These are phyloP conservation scores for Bos javanicus DNA, from an alignment of 2,113 vertebrate genomes.

Conservation along the genomic window DNA sequence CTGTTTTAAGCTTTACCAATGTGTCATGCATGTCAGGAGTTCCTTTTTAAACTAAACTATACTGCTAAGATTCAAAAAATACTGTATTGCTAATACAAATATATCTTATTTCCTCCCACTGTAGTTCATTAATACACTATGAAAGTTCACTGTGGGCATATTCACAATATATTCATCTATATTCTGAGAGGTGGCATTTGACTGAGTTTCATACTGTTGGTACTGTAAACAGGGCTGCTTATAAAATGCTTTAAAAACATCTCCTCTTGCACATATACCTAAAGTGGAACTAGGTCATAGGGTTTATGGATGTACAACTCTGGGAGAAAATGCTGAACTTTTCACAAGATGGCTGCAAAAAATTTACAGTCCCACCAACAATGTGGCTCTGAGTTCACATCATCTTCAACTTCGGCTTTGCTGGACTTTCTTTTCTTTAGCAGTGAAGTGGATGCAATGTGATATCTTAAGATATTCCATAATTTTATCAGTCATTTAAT, in stretches of 20 bases:
- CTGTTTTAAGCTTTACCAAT: not conserved
- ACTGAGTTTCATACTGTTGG: not conserved
- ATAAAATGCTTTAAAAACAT: not conserved
- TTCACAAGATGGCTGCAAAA: not conserved
- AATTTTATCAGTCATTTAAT: not conserved
- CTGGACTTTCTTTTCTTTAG: not conserved
- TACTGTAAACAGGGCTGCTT: not conserved
- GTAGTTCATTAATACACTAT: not conserved
- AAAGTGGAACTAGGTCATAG: not conserved
- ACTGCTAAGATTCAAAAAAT: not conserved
- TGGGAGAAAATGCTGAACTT: not conserved
- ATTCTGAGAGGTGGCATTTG: not conserved
- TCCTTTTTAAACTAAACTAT: not conserved
- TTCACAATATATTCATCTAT: not conserved
- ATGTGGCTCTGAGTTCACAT: not conserved
- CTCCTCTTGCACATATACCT: not conserved
- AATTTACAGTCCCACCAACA: not conserved
- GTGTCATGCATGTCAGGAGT: not conserved
- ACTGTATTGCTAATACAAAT: not conserved
- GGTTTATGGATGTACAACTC: not conserved
- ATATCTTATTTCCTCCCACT: not conserved
- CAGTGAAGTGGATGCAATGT: not conserved
- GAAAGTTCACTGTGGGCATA: not conserved
- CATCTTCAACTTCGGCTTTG: not conserved
- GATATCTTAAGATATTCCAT: not conserved